phyloP scores from a whole-genome alignment of 53 echinoderm and acorn worm genomes.

The Luidia sarsii region DNA sequence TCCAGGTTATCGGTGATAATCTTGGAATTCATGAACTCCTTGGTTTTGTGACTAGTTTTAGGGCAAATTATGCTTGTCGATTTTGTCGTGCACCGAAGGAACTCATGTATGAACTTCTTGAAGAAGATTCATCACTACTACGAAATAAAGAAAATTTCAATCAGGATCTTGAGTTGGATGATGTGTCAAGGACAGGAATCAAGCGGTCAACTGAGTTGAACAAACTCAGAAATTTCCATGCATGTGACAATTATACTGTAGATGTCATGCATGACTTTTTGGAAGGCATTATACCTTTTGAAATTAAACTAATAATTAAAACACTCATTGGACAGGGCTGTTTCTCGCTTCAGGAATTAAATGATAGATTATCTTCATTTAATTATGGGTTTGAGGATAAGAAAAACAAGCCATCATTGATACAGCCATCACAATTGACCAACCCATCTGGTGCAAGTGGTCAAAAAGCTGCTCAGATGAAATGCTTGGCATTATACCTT shows the following conservation, averaged over 20 bases:
- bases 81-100: constrained; percentile 30
- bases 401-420: constrained; percentile 39
- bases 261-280: constrained; percentile 71
- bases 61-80: constrained; percentile 43
- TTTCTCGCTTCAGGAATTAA: constrained; percentile 33
- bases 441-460: too few species aligned
- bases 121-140: constrained; percentile 17
- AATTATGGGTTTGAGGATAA: too few species aligned
- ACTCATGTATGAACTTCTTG: constrained; percentile 1
- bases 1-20: constrained; percentile 57
- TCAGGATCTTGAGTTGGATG: constrained; percentile 12
- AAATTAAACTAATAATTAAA: constrained; percentile 43
- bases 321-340: constrained; percentile 34
- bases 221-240: constrained; percentile 50
- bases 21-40: constrained; percentile 47
- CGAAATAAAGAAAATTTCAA: constrained; percentile 34
- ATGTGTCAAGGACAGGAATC: constrained; percentile 53
- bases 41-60: constrained; percentile 49
- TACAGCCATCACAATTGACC: constrained; percentile 11
- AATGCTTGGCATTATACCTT: constrained; percentile 3
- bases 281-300: too few species aligned
- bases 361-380: constrained; percentile 37
- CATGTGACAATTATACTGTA: constrained; percentile 28
- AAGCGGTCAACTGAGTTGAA: constrained; percentile 48
- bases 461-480: too few species aligned